These are phyloP conservation scores for Enhydra lutris DNA, from an alignment of 2,113 vertebrate species.

Conservation along the genomic window DNA sequence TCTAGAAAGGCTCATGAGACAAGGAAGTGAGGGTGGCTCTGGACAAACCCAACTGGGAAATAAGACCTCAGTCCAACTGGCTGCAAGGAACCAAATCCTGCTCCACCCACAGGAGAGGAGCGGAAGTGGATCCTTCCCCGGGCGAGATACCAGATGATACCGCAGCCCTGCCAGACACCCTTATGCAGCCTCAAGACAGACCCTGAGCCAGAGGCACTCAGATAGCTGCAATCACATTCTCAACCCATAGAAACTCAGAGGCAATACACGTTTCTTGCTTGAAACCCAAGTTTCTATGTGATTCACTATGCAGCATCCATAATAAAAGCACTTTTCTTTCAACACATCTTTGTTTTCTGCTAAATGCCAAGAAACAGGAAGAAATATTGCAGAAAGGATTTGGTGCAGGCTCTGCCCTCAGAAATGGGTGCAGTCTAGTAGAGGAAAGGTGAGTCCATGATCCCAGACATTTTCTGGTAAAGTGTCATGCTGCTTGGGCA, in stretches of 20 bases:
- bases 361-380: not conserved
- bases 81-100: not conserved
- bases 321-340: not conserved
- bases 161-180: accelerated
- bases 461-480: not conserved
- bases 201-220: not conserved
- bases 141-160: not conserved
- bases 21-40: no score
- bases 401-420: not conserved
- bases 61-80: not conserved
- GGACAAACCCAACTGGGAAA: not conserved
- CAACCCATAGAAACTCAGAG: no score
- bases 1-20: not conserved
- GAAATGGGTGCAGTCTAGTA: no score
- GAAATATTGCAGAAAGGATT: not conserved
- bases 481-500: accelerated
- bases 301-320: not conserved
- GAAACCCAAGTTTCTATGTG: not conserved
- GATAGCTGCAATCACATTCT: not conserved
- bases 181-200: not conserved
- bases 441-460: accelerated
- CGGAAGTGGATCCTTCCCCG: not conserved
- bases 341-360: not conserved
- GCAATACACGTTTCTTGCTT: no score
- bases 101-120: accelerated